phyloP scores from a whole-genome alignment of 2,797 vertebrate genomes.

The Babyrousa celebensis region DNA sequence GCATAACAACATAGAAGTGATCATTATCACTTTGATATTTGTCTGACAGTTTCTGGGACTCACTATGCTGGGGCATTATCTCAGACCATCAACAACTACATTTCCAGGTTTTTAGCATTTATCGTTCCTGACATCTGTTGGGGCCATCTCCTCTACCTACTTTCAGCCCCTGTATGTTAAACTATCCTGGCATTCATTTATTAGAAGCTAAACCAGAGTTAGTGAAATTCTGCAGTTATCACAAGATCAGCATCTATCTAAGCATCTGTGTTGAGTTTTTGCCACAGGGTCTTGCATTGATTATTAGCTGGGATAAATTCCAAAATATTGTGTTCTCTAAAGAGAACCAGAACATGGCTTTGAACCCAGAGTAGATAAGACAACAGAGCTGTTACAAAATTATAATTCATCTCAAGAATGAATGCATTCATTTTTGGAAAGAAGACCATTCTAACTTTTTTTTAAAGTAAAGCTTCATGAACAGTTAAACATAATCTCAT shows the following conservation, averaged over 20 bases:
- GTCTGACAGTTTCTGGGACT: conserved; percentile 40
- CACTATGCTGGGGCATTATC: not conserved
- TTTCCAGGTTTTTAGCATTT: conserved; percentile 11
- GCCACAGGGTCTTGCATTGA: conserved; percentile 13
- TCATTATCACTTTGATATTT: conserved; percentile 56
- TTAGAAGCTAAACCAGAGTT: not conserved
- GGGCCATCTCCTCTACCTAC: not conserved
- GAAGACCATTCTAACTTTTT: not conserved
- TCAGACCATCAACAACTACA: not conserved
- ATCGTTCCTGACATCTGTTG: not conserved
- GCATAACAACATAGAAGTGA: conserved; percentile 14
- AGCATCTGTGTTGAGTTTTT: conserved; percentile 61
- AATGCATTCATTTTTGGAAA: conserved; percentile 6
- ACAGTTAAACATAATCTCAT: not conserved
- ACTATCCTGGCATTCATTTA: not conserved
- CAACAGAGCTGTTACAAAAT: not conserved
- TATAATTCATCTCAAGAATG: conserved; percentile 48
- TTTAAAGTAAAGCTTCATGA: not conserved
- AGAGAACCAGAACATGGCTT: conserved; percentile 54
- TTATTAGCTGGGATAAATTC: conserved; percentile 51
- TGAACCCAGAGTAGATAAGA: conserved; percentile 34
- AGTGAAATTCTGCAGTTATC: not conserved
- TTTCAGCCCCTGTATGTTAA: conserved; percentile 8
- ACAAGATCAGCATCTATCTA: not conserved
- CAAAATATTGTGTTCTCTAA: conserved; percentile 58